phyloP scores from a whole-genome alignment of 2,888 invertebrate genomes.

The Thera britannica region DNA sequence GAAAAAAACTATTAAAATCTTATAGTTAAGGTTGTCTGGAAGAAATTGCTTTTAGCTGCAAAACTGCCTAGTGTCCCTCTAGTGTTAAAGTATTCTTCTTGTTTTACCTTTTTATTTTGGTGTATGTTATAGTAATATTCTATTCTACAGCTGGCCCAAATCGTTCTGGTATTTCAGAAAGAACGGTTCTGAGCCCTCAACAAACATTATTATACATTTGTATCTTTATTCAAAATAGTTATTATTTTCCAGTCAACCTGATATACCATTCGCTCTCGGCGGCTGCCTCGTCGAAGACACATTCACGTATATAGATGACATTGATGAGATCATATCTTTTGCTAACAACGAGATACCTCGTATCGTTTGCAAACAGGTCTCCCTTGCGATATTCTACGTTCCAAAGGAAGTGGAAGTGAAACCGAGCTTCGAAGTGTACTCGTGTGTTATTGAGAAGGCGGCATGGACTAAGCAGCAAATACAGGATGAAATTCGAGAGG shows the following conservation, averaged over 20 bases:
- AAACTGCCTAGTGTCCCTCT: too few relatives aligned
- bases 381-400: slow-evolving; percentile 70
- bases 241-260: slow-evolving; percentile 68
- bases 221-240: not conserved
- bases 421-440: slow-evolving; percentile 71
- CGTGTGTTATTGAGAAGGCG: slow-evolving; percentile 66
- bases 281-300: slow-evolving; percentile 78
- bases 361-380: slow-evolving; percentile 67
- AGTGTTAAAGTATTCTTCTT: too few relatives aligned
- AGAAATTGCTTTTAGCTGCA: too few relatives aligned
- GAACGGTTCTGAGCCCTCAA: too few relatives aligned
- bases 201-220: too few relatives aligned
- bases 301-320: slow-evolving; percentile 55
- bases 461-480: slow-evolving; percentile 70
- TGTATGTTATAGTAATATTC: too few relatives aligned
- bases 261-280: slow-evolving; percentile 74
- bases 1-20: too few relatives aligned
- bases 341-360: slow-evolving; percentile 58
- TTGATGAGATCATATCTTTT: slow-evolving; percentile 58
- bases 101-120: too few relatives aligned
- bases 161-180: too few relatives aligned
- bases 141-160: too few relatives aligned
- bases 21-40: too few relatives aligned
- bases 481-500: slow-evolving; percentile 67
- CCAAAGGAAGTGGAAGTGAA: slow-evolving; percentile 54